Evolutionary conservation across 2,797 vertebrate species (phyloP), one percentile per base, ranked within the genome.

Genomic region (Xerus rutilus): DNA sequence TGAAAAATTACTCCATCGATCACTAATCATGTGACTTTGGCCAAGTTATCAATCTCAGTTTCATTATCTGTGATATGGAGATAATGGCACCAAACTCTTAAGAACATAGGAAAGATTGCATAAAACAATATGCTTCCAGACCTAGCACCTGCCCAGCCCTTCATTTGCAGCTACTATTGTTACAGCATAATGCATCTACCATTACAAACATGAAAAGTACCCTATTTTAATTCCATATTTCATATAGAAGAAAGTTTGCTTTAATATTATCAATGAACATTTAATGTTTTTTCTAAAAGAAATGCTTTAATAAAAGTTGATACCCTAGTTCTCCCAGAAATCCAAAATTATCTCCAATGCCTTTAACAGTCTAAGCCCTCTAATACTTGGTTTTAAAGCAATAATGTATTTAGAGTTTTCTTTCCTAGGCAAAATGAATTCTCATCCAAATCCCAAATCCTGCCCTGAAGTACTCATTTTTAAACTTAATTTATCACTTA

Each of bases 291-390:
- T 57, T 93, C 74, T 73, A 93, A 93, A 94, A 91, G 43, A 94
- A 96, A 92, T 76, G 32, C 81, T 96, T 96, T 96, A 96, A 96
- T 96, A 96, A 97, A 98, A 89, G 59, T 96, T 81, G 49, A 84
- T 96, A 73, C 18, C 21, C 43, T 70, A 87, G 70, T 91, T 97
- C 72, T 94, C 32, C 47, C 83, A 96, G 79, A 87, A 32, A 91
- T 91, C 70, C 78, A 95, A 81, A 96, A 91, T 95, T 94, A 95
- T 87, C 89, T 69, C 62, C 73, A 79, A 39, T 90, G 45, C 45
- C 70, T 97, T 97, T 96, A 88, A 94, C 97, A 96, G 39, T 86
- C 78, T 96, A 88, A 95, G 72, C 21, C 9, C 54, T 79, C 18
- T 91, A 96, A 93, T 96, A 73, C 69, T 86, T 87, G 62, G 72